Evolutionary conservation across 2,797 vertebrate species (phyloP).

Genomic region (Amblyopsis hoosieri): DNA sequence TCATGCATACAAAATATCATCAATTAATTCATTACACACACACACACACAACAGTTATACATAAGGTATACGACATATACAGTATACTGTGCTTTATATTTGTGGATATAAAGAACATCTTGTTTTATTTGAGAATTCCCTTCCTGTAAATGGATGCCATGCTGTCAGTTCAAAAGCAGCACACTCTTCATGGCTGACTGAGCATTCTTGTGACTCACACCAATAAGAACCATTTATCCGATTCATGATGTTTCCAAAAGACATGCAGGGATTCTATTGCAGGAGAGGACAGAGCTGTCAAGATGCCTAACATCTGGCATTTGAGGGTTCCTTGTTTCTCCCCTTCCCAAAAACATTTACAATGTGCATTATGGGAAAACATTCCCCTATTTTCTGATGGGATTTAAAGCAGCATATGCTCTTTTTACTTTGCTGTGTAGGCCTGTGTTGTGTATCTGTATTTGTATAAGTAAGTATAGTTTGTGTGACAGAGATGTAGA

Average conservation of each 20-base stretch:
- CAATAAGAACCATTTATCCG: conserved; percentile 22
- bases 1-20: background rate
- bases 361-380: conserved; percentile 26
- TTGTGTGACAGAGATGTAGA: background rate
- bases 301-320: conserved; percentile 44
- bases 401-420: conserved; percentile 8
- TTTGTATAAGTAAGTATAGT: conserved; percentile 1
- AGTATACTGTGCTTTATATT: background rate
- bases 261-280: conserved; percentile 31
- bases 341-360: background rate
- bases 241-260: conserved; percentile 25
- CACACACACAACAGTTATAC: background rate
- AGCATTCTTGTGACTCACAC: conserved; percentile 36
- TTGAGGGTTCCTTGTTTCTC: conserved; percentile 15
- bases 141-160: conserved; percentile 10
- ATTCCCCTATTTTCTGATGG: conserved; percentile 10
- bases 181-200: conserved; percentile 34
- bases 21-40: background rate
- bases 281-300: conserved; percentile 42
- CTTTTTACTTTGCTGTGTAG: conserved; percentile 15
- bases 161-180: conserved; percentile 13
- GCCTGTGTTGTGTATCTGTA: conserved; percentile 11
- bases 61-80: background rate
- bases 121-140: background rate
- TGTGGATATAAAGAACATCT: background rate